Evolutionary conservation across 2,113 vertebrate species (phyloP).

Genomic region (Rhabdomys dilectus): DNA sequence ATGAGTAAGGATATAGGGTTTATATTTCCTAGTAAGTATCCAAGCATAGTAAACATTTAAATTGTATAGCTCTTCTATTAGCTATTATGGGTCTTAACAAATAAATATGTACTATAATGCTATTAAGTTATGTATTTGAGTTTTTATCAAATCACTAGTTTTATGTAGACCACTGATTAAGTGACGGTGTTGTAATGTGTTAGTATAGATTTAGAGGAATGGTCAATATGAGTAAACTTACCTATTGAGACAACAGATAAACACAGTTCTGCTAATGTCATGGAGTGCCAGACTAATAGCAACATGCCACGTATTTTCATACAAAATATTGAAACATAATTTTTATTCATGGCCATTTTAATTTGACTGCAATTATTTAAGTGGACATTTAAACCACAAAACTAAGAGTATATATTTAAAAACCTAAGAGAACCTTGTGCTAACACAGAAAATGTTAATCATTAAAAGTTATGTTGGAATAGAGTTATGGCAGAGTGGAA

Average conservation of each 20-base stretch:
- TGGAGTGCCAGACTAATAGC: not conserved
- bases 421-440: not conserved
- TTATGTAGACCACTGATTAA: not conserved
- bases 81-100: not conserved
- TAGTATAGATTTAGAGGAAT: not conserved
- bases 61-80: not conserved
- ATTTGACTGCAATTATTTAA: not conserved
- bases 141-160: not conserved
- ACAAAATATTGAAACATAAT: constrained; percentile 4
- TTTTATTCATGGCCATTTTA: constrained; percentile 27
- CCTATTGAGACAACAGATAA: not conserved
- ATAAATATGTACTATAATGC: not conserved
- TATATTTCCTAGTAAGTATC: not conserved
- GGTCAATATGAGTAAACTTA: not conserved
- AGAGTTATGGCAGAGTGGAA: not conserved
- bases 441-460: constrained; percentile 11
- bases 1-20: not conserved
- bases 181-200: constrained; percentile 38
- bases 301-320: not conserved
- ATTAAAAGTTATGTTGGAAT: constrained; percentile 19
- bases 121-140: not conserved
- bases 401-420: constrained; percentile 21
- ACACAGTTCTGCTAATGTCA: not conserved
- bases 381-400: not conserved
- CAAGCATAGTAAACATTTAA: not conserved